Conservation (phyloP, 1,140 invertebrate species). For the Oncopodura yosiiana region DNA sequence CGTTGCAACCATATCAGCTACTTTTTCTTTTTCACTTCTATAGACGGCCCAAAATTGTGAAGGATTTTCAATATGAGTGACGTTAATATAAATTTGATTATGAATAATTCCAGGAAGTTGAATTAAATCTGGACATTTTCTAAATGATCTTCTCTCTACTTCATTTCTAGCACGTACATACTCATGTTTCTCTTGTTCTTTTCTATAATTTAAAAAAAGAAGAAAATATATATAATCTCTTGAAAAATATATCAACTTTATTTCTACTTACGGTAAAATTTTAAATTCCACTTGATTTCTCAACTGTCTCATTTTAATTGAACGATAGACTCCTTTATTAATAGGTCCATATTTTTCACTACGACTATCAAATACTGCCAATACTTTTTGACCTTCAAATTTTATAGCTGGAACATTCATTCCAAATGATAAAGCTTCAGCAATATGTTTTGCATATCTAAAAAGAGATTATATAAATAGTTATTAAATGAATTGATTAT, state of each 20-base stretch:
- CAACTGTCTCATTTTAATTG: constrained; percentile 27
- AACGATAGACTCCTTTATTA: constrained; percentile 20
- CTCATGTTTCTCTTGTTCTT: constrained; percentile 4
- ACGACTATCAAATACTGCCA: constrained; percentile 22
- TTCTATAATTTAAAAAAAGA: constrained; percentile 1
- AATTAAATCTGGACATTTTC: constrained; percentile 8
- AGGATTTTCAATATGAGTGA: constrained; percentile 18
- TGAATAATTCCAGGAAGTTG: constrained; percentile 9
- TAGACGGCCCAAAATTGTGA: constrained; percentile 30
- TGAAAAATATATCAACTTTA: neutral
- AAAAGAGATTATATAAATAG: constrained; percentile 1
- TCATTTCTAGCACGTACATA: neutral
- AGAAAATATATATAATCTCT: neutral
- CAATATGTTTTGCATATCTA: constrained; percentile 25
- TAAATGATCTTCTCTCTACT: neutral
- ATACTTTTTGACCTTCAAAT: constrained; percentile 30
- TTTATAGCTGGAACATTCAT: constrained; percentile 19
- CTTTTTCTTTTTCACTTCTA: neutral
- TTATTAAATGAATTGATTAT: constrained; percentile 6
- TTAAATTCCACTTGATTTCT: constrained; percentile 22
- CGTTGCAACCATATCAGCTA: neutral
- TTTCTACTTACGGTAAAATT: constrained; percentile 17
- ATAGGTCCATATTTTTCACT: constrained; percentile 26
- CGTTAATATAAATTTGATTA: neutral
- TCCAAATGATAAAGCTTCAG: constrained; percentile 15